Conservation (phyloP, 2,113 vertebrate species). For the Jacana jacana region DNA sequence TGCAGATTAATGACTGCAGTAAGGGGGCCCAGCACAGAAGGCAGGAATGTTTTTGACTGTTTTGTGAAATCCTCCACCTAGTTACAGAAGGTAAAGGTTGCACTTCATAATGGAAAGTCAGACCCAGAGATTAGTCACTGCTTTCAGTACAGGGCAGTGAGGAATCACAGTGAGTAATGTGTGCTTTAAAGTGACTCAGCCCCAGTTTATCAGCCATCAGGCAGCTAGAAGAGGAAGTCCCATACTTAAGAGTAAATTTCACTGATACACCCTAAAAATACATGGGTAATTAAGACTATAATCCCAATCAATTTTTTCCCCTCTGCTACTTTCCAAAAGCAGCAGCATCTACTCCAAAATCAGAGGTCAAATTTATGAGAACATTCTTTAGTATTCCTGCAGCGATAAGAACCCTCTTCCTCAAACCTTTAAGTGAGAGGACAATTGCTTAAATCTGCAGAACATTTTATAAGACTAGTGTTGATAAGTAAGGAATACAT, state of each 20-base stretch:
- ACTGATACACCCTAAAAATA: neutral
- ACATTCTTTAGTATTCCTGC: neutral
- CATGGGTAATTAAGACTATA: neutral
- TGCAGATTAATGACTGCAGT: neutral
- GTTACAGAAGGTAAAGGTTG: neutral
- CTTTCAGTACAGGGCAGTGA: neutral
- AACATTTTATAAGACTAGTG: neutral
- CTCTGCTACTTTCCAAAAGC: neutral
- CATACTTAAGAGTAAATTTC: neutral
- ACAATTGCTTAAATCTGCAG: neutral
- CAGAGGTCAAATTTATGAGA: neutral
- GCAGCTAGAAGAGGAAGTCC: neutral
- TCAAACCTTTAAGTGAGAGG: neutral
- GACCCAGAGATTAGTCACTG: slow-evolving; percentile 24
- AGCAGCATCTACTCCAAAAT: neutral
- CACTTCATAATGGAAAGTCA: neutral
- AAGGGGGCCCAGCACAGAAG: neutral
- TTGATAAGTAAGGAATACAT: neutral
- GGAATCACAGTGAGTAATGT: slow-evolving; percentile 25
- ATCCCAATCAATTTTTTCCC: neutral
- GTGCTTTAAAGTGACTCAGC: neutral
- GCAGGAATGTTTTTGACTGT: neutral
- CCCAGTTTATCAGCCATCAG: neutral
- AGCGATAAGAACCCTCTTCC: neutral
- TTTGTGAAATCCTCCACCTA: neutral